Evolutionary conservation across 2,797 vertebrate species (phyloP).

Genomic region (Allobates femoralis): DNA sequence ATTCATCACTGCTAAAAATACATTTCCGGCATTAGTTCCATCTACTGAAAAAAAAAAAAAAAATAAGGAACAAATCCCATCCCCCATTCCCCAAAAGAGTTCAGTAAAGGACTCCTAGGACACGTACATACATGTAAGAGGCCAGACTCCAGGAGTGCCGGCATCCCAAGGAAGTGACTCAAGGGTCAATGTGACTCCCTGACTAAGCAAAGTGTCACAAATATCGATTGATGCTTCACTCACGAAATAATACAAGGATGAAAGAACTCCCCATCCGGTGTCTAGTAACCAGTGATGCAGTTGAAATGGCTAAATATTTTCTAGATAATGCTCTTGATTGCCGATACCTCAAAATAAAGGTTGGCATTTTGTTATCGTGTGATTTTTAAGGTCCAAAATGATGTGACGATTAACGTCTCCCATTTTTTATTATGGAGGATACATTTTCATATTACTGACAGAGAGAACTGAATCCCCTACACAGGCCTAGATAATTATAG

Average conservation of each 20-base stretch:
- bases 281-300: background rate
- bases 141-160: background rate
- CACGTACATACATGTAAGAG: background rate
- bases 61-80: slow-evolving; percentile 5
- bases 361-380: background rate
- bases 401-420: background rate
- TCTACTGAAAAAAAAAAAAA: slow-evolving; percentile 2
- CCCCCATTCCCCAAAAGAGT: slow-evolving; percentile 21
- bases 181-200: background rate
- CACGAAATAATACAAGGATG: background rate
- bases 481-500: background rate
- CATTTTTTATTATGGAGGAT: background rate
- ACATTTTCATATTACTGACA: background rate
- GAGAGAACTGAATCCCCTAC: background rate
- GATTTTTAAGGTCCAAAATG: background rate
- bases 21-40: slow-evolving; percentile 40
- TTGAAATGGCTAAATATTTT: background rate
- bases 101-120: background rate
- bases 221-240: slow-evolving; percentile 17
- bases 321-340: background rate
- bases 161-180: slow-evolving; percentile 16
- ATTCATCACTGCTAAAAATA: slow-evolving; percentile 44
- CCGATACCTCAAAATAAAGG: background rate
- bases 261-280: background rate
- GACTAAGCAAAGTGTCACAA: slow-evolving; percentile 26